Conservation (phyloP, 2,797 vertebrate species). For the Hybognathus amarus region DNA sequence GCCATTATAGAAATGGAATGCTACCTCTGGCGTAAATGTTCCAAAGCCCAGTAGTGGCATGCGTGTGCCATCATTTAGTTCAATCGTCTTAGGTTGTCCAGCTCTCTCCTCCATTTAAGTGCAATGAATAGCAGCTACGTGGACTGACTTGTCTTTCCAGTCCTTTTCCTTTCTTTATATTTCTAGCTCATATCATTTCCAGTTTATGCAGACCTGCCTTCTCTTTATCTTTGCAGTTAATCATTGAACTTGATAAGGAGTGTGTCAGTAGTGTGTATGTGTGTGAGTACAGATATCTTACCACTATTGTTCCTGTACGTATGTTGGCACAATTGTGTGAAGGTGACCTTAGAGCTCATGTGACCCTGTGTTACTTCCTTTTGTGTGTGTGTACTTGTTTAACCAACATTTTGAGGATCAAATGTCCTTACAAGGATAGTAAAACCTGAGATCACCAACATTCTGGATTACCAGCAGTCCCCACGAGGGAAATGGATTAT, state of each 20-base stretch:
- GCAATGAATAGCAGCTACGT: constrained; percentile 10
- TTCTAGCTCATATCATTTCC: constrained; percentile 18
- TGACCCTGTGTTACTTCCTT: constrained; percentile 52
- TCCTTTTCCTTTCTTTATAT: constrained; percentile 34
- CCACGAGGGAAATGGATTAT: not conserved
- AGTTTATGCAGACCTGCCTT: not conserved
- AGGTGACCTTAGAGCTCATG: constrained; percentile 60
- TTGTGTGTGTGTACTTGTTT: not conserved
- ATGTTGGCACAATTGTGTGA: constrained; percentile 33
- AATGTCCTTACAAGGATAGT: not conserved
- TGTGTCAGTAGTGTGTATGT: constrained; percentile 35
- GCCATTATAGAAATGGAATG: not conserved
- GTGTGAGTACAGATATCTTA: constrained; percentile 19
- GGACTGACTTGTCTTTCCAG: constrained; percentile 29
- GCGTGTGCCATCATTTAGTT: constrained; percentile 73
- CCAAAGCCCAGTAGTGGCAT: constrained; percentile 81
- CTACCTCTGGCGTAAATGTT: constrained; percentile 77
- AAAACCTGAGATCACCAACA: not conserved
- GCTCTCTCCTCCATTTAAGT: constrained; percentile 63
- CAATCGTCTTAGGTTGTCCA: constrained; percentile 58
- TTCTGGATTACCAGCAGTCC: not conserved
- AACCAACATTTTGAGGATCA: not conserved
- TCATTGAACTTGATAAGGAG: constrained; percentile 68
- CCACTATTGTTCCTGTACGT: constrained; percentile 37
- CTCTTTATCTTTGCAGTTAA: constrained; percentile 73